A percentile compares a stretch with the other conserved stretches of the same genome.
These are phyloP conservation scores for Danaus chrysippus DNA, from an alignment of 2,888 invertebrate genomes.

Conservation along the genomic window DNA sequence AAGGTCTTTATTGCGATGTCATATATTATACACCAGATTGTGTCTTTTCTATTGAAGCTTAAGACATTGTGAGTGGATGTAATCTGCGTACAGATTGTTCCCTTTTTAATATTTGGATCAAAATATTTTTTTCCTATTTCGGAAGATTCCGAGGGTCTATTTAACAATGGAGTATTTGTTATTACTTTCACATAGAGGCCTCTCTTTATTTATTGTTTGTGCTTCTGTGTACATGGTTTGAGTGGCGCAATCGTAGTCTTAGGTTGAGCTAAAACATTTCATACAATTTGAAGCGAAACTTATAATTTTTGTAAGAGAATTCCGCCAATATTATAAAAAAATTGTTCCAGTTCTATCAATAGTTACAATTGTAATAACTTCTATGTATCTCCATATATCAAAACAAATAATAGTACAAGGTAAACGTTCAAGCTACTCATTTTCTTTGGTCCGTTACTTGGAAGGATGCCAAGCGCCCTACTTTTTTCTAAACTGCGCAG, in stretches of 20 bases:
- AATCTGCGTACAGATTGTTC: slow-evolving; percentile 26
- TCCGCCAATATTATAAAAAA: too few species aligned
- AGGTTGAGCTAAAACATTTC: too few species aligned
- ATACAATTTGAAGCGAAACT: too few species aligned
- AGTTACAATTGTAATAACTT: background rate
- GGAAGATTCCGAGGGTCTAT: background rate
- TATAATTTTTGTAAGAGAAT: too few species aligned
- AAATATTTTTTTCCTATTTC: slow-evolving; percentile 1
- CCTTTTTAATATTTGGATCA: slow-evolving; percentile 22
- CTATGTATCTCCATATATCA: slow-evolving; percentile 5
- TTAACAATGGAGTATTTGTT: background rate
- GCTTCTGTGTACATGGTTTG: too few species aligned
- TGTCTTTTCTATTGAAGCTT: slow-evolving; percentile 28
- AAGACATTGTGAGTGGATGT: slow-evolving; percentile 28
- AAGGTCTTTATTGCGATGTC: slow-evolving; percentile 13
- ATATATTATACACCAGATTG: slow-evolving; percentile 27
- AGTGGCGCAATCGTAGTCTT: too few species aligned
- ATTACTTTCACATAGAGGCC: background rate
- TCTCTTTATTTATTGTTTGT: too few species aligned
- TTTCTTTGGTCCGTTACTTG: slow-evolving; percentile 26
- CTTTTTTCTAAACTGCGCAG: slow-evolving; percentile 27
- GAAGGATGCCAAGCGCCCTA: slow-evolving; percentile 28
- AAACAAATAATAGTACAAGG: slow-evolving; percentile 7
- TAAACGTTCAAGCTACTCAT: slow-evolving; percentile 24
- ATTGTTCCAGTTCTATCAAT: background rate